A percentile compares a stretch with the other conserved stretches of the same genome.
Conservation (phyloP, 2,888 invertebrate species). For the Heliconius cydno region DNA sequence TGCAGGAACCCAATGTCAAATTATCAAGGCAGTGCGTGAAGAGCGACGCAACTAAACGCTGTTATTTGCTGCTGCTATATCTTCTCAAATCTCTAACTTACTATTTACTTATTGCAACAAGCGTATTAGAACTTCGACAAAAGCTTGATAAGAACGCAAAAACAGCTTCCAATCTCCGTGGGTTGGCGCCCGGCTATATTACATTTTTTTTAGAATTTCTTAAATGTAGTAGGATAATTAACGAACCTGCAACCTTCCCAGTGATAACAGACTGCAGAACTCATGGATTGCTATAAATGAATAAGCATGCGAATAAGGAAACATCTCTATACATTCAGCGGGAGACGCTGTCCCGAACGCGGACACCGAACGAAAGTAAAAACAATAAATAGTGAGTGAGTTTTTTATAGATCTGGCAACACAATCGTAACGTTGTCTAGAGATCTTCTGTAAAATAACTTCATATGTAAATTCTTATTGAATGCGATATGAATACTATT, state of each 20-base stretch:
- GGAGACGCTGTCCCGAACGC: too few species aligned
- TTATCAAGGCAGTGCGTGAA: background rate
- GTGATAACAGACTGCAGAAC: background rate
- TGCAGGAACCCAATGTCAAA: background rate
- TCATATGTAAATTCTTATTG: slow-evolving; percentile 21
- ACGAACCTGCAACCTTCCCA: background rate
- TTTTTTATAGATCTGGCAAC: slow-evolving; percentile 32
- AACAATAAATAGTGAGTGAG: slow-evolving; percentile 12
- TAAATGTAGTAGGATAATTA: background rate
- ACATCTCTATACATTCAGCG: background rate
- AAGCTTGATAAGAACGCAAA: too few species aligned
- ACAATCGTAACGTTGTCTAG: slow-evolving; percentile 20
- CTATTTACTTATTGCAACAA: too few species aligned
- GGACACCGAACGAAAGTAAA: background rate
- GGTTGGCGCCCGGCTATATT: too few species aligned
- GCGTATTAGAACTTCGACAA: too few species aligned
- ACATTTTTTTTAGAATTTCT: background rate
- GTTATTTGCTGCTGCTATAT: too few species aligned
- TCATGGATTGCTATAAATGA: background rate
- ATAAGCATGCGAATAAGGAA: background rate
- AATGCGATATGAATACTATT: slow-evolving; percentile 18
- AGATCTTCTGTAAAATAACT: slow-evolving; percentile 4
- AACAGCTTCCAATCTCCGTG: too few species aligned
- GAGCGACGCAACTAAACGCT: background rate
- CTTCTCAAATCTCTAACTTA: too few species aligned